Base-by-base conservation (phyloP, 92 coral and sea anemone species). In the Paragorgia papillata region DNA sequence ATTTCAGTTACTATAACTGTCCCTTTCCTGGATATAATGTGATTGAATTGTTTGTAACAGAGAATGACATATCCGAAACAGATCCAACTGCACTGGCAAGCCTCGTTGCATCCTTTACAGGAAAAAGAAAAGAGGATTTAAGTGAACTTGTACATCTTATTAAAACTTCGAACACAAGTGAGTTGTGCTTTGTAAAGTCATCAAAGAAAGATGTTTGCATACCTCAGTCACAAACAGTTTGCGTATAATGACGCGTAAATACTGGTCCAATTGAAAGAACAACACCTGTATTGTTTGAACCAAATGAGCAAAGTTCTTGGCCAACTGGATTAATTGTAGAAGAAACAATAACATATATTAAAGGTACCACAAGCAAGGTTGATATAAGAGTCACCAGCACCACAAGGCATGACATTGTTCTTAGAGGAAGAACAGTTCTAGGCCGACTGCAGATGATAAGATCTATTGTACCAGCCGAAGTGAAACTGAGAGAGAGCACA, bases 21-120 rank as follows among this genome's bases (percentile, higher is more conserved):
- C 26, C 58, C 76, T 51, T 55, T 82, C 37, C 63, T 35, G 76
- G 82, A 82, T 6, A 81, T 29, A 82, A 77, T 46, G 84, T 77
- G 20, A 87, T 83, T 19, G 76, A 87, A 66, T 73, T 82, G 69
- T 66, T 82, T 27, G 34, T 86, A 13, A 63, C 53, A 7, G 83
- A 49, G 60, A 44, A 44, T 66, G 68, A 21, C 1, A 19, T 3
- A 1, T 27, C 35, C 1, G 56, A 70, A n/a, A 48, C 62, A 10
- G 64, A 58, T 20, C 32, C 37, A 7, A 25, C 32, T 21, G 20
- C 64, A 21, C 64, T 58, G 64, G 57, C 3, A 9, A 46, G 62
- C 49, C 19, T 70, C 25, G 62, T 1, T 5, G 21, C 30, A 70
- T 70, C 62, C 34, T 48, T 48, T 21, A 48, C 7, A 22, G 19